A percentile compares a stretch with the other conserved stretches of the same genome.
These are phyloP conservation scores for Tinamus major DNA, from an alignment of 2,797 vertebrate genomes.

Conservation along the genomic window DNA sequence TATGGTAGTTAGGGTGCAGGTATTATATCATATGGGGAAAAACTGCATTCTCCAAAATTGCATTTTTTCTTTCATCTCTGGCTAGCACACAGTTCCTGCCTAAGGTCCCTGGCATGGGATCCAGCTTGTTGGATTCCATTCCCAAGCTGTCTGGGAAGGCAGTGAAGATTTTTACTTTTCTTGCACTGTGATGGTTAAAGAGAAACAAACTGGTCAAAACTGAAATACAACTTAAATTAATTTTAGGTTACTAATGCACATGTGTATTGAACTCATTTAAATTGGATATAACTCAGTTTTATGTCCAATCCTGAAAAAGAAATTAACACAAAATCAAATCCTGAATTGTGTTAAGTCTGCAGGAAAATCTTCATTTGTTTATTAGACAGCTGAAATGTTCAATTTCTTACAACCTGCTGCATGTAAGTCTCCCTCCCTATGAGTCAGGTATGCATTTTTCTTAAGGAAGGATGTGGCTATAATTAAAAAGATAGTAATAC, in stretches of 20 bases:
- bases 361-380: background rate
- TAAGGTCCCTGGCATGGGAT: background rate
- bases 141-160: background rate
- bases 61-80: background rate
- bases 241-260: background rate
- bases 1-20: background rate
- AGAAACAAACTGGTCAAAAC: background rate
- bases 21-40: background rate
- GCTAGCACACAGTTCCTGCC: background rate
- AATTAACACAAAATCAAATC: slow-evolving; percentile 8
- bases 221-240: background rate
- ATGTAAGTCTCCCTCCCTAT: background rate
- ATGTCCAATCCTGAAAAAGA: background rate
- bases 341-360: background rate
- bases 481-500: background rate
- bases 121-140: background rate
- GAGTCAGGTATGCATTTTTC: background rate
- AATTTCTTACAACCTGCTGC: background rate
- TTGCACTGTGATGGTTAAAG: background rate
- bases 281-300: background rate
- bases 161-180: background rate
- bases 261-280: background rate
- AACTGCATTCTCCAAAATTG: background rate
- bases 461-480: background rate
- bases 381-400: background rate